phyloP scores from a whole-genome alignment of 2,888 invertebrate genomes.

The Synergus umbraculus region DNA sequence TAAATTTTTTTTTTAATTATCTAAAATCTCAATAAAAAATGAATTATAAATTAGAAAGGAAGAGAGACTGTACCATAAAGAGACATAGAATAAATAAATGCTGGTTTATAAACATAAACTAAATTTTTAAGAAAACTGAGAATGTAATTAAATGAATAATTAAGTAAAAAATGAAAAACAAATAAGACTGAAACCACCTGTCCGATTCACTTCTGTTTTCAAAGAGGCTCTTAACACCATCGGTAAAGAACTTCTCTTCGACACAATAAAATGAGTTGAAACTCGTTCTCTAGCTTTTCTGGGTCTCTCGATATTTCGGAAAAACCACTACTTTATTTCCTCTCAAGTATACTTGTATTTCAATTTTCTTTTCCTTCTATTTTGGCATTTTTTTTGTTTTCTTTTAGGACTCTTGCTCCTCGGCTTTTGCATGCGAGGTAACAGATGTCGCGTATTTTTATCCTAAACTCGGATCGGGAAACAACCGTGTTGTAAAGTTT shows the following conservation, averaged over 20 bases:
- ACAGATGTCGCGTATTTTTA: conserved; percentile 35
- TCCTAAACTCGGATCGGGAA: conserved; percentile 11
- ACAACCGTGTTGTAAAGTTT: conserved; percentile 34
- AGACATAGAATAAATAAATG: background rate
- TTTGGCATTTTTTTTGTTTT: background rate
- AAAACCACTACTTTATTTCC: background rate
- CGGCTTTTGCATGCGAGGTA: conserved; percentile 21
- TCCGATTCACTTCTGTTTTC: conserved; percentile 21
- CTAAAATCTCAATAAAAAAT: background rate
- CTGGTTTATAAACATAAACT: background rate
- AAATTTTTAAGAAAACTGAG: background rate
- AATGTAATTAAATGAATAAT: too few species aligned
- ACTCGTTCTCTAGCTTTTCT: background rate
- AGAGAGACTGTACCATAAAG: background rate
- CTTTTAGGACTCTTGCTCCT: background rate
- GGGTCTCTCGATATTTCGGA: background rate
- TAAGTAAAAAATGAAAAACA: background rate
- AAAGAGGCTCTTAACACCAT: background rate
- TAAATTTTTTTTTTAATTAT: background rate
- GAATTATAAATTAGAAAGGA: background rate
- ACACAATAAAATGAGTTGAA: background rate
- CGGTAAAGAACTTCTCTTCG: conserved; percentile 6
- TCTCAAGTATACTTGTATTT: background rate
- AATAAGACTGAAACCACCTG: conserved; percentile 35
- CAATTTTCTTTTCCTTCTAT: background rate